Evolutionary conservation across 1,140 invertebrate genomes (phyloP), one percentile per base, ranked within the genome.

Genomic region (Sminthurides bifidus): DNA sequence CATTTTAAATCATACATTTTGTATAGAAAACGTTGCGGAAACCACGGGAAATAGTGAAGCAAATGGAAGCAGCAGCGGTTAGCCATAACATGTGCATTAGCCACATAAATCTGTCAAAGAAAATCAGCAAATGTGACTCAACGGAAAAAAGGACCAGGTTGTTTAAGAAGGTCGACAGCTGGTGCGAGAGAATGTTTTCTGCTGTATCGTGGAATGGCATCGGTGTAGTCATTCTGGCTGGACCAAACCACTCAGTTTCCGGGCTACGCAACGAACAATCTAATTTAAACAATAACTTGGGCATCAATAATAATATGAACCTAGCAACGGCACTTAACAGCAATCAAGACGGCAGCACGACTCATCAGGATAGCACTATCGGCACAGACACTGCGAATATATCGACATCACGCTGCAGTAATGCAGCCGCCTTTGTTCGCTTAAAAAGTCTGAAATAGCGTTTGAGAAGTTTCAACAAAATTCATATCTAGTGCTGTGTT

Each of bases 31-130:
- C 10, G 10, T 21, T 48, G 45, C 6, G 12, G 8, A 12, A 23
- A 4, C 19, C 15, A 23, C 58, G 61, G 29, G 61, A 66, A 56
- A 52, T 58, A 12, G 27, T 61, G 15, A 38, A 54, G 31, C 19
- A 49, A 3, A 37, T 65, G 15, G 14, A 56, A 45, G 40, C 60
- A 17, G 15, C 57, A 31, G 45, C 58, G 24, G 33, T 57, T 14
- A 33, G 38, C n/a, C 51, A 64, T 49, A 54, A 66, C 37, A 52
- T 67, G 33, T 44, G 52, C 10, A 31, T 67, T 26, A 54, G 48
- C 33, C 65, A 66, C 40, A 6, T 67, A 6, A 55, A 63, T 29
- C 41, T 64, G 1, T 31, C 46, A 12, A 37, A n/a, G 17, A 56
- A 60, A 37, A 23, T 55, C 17, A 48, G 27, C 23, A 33, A 30